Base-by-base conservation (phyloP, 2,797 vertebrate species). In the Phrynocephalus guinanensis region DNA sequence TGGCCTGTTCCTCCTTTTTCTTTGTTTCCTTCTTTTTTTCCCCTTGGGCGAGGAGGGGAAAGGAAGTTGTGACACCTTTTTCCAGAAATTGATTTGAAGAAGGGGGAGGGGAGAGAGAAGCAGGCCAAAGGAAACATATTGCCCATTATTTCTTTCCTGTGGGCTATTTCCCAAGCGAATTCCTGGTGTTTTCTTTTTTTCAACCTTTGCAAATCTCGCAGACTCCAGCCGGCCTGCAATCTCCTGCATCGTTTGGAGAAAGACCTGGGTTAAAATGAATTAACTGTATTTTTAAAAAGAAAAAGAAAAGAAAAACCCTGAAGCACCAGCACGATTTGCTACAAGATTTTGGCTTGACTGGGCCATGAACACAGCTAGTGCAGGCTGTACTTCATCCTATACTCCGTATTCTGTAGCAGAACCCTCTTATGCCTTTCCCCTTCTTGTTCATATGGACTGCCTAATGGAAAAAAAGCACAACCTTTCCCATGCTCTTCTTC, bases 21-120 rank as follows among this genome's bases (percentile, higher is more conserved):
- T 97, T 16, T 16, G 8, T 16, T 60, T 16, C 56, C 56, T 16
- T 44, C 38, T 44, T 44, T 44, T 44, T 44, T 44, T 1, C 38
- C 38, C 38, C 38, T 44, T 44, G 38, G 38, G 38, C 38, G 10
- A 8, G 60, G 78, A 95, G 95, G 96, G 97, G 96, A 96, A 95
- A 95, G 96, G 97, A 97, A 97, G 97, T 98, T 97, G 97, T 97
- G 97, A 97, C 97, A 97, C 97, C 97, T 97, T 95, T 81, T 96
- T 96, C 96, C 97, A 98, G 97, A 94, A 92, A 92, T 38, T 94
- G 95, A 93, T 93, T 91, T 93, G 67, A 38, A 79, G 66, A 22
- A 72, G 38, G 94, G 93, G 67, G 2, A 5, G 67, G 50, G 30
- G 44, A n/a, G 56, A 8, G 52, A 8, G 10, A 56, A 56, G 13